Percentiles rank a stretch among this genome's conserved stretches.
These are phyloP conservation scores for Geotrypetes seraphini DNA, from an alignment of 2,797 vertebrate species.

Conservation along the genomic window DNA sequence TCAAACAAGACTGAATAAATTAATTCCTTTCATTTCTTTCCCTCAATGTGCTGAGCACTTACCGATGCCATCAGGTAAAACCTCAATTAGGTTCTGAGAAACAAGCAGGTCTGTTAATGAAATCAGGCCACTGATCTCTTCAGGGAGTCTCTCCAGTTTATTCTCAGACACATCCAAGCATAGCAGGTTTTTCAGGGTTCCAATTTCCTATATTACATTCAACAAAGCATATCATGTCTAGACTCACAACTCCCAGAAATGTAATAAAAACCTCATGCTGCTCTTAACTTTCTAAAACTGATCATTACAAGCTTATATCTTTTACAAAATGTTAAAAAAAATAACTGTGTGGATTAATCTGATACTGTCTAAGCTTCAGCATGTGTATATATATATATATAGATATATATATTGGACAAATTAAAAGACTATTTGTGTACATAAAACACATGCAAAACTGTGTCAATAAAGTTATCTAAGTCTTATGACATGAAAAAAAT, in stretches of 20 bases:
- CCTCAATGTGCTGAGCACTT: slow-evolving; percentile 26
- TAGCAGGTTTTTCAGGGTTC: slow-evolving; percentile 81
- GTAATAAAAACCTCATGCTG: slow-evolving; percentile 2
- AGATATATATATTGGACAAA: too few species aligned
- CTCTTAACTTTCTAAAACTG: slow-evolving; percentile 8
- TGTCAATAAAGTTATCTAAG: too few species aligned
- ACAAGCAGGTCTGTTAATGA: slow-evolving; percentile 85
- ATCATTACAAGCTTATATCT: too few species aligned
- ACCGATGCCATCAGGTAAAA: slow-evolving; percentile 87
- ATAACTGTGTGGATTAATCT: too few species aligned
- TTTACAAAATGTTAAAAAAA: too few species aligned
- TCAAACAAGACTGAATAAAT: too few species aligned
- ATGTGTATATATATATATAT: too few species aligned
- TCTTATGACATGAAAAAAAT: too few species aligned
- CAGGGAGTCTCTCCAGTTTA: slow-evolving; percentile 84
- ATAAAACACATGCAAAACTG: too few species aligned
- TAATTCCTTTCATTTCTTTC: too few species aligned
- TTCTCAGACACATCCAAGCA: slow-evolving; percentile 97
- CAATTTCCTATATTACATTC: slow-evolving; percentile 66
- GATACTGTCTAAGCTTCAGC: too few species aligned
- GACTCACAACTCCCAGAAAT: slow-evolving; percentile 13
- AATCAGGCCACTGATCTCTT: slow-evolving; percentile 77
- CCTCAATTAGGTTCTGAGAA: slow-evolving; percentile 88
- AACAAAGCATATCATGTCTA: slow-evolving; percentile 10
- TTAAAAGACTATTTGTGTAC: too few species aligned